phyloP scores from a whole-genome alignment of 2,113 vertebrate species.

The Lanius ludovicianus region DNA sequence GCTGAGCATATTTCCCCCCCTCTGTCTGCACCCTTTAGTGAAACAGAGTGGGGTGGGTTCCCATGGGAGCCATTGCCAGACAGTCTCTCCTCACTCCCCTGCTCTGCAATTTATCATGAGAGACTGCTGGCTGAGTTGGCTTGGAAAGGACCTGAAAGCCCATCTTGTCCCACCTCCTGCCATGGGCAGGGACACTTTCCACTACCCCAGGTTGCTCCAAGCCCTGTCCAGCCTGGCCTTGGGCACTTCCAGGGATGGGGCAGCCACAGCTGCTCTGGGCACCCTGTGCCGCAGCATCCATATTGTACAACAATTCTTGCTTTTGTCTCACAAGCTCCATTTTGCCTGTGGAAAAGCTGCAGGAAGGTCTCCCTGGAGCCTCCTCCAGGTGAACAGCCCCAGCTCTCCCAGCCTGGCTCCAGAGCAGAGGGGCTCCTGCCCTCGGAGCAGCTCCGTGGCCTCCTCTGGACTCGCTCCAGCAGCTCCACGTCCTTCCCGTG shows the following conservation, averaged over 20 bases:
- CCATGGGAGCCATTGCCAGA: background rate
- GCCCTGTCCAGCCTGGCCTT: rapidly evolving
- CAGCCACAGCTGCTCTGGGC: background rate
- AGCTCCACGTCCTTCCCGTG: background rate
- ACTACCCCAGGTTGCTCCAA: background rate
- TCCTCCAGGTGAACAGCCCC: background rate
- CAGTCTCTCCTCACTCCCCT: background rate
- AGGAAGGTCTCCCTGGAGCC: background rate
- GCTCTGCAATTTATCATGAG: background rate
- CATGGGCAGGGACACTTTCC: background rate
- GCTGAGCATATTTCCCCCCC: background rate
- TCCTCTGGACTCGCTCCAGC: background rate
- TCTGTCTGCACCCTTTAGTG: background rate
- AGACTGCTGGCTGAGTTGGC: background rate
- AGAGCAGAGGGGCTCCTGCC: background rate
- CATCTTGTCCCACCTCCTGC: background rate
- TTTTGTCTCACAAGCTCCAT: background rate
- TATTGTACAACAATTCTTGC: background rate
- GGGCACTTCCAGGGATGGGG: background rate
- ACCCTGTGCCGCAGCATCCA: background rate
- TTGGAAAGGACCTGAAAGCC: background rate
- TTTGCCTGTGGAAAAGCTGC: background rate
- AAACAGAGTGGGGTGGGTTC: background rate
- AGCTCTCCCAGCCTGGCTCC: background rate
- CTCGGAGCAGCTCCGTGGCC: rapidly evolving